phyloP scores from a whole-genome alignment of 2,113 vertebrate species.

The Bucco capensis region DNA sequence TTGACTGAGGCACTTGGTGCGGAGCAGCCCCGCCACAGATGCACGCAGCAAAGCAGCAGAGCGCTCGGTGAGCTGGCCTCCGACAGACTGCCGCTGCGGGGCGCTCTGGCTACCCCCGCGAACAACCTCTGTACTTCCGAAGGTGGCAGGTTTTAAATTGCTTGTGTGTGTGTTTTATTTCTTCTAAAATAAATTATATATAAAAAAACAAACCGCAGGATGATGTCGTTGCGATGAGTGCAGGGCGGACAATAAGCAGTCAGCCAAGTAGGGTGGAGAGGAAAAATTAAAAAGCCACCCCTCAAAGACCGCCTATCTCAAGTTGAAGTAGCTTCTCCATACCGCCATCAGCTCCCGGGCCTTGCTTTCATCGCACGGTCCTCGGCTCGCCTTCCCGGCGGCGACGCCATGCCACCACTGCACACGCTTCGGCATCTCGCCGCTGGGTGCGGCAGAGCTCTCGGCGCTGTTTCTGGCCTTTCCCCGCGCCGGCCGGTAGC shows the following conservation, averaged over 20 bases:
- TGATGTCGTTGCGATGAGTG: neutral
- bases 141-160: neutral
- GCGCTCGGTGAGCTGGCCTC: no score
- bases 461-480: neutral
- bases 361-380: neutral
- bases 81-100: neutral
- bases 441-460: neutral
- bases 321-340: slow-evolving; percentile 26
- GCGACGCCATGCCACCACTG: neutral
- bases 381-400: neutral
- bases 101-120: no score
- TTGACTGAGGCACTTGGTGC: no score
- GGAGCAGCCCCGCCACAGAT: neutral
- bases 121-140: neutral
- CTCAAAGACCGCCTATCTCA: neutral
- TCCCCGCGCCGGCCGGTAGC: neutral
- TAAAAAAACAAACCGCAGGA: neutral
- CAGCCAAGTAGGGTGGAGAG: neutral
- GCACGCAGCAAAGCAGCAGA: neutral
- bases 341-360: slow-evolving; percentile 1
- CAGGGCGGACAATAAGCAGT: neutral
- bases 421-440: neutral
- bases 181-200: slow-evolving; percentile 52
- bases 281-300: neutral
- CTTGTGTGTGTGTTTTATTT: neutral